Evolutionary conservation across 1,140 invertebrate genomes (phyloP), one percentile per base, ranked within the genome.

Genomic region (Spodoptera litura): DNA sequence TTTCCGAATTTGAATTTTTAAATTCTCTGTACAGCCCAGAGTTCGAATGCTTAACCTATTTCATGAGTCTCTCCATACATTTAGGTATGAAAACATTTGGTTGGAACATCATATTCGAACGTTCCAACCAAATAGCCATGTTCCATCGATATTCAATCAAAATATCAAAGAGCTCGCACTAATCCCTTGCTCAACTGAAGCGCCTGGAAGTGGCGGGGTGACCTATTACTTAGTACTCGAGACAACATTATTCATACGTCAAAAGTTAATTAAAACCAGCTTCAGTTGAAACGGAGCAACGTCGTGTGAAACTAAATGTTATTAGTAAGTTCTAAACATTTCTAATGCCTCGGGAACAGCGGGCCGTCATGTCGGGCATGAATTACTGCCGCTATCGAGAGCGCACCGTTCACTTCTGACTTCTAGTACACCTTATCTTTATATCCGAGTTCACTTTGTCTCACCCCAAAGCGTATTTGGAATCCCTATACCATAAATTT

Each of bases 271-370:
- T 68, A 68, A 68, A 68, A 68, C 64, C 64, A 68, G 49, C 49
- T 53, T 27, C 49, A 31, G 49, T 25, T 68, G 64, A 64, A 64
- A 20, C 35, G 15, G 61, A 64, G 61, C 61, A 44, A 44, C 61
- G 44, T 68, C 44, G 49, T 68, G 49, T 68, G 64, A 68, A 68
- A 52, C 38, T 68, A 68, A 68, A 68, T 35, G 66, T 55, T 70
- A 70, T 70, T 70, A 70, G 66, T 55, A 70, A 70, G 66, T 70
- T 55, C 66, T 70, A 55, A 70, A 70, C 66, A 70, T 70, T 70
- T 70, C 51, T 70, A 70, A 70, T 71, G 68, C 52, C 68, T 71
- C 52, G 68, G 68, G 68, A 71, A 71, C 52, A 56, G 52, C 31
- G 52, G 52, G 27, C 31, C 31, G 68, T 71, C 68, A 56, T 55